Conservation (phyloP, 92 coral and sea anemone genomes). For the Siderastrea radians region DNA sequence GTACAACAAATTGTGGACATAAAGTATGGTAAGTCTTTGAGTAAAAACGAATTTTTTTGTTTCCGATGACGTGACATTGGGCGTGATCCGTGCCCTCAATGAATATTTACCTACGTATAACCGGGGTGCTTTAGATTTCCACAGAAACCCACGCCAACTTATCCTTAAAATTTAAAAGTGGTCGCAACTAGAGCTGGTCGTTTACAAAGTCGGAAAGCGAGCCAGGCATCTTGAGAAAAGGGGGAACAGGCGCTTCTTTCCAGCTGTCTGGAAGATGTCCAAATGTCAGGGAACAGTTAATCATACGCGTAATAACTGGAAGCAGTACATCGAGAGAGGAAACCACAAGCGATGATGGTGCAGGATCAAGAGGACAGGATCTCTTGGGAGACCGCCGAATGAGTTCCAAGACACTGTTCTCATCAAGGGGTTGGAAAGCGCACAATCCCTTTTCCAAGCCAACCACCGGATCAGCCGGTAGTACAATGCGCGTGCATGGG, state of each 20-base stretch:
- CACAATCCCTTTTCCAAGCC: background rate
- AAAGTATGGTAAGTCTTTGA: no score
- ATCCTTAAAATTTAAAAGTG: no score
- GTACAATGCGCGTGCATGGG: background rate
- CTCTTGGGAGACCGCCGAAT: conserved; percentile 25
- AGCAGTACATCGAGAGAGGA: conserved; percentile 28
- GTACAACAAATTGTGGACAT: no score
- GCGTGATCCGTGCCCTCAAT: no score
- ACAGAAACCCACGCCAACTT: no score
- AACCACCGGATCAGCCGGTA: no score
- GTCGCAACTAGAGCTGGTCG: background rate
- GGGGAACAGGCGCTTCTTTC: conserved; percentile 2
- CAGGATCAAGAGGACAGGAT: conserved; percentile 38
- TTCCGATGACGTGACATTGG: no score
- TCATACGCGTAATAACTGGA: conserved; percentile 8
- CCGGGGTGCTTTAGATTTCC: no score
- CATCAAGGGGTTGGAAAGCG: background rate
- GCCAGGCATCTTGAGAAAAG: conserved; percentile 12
- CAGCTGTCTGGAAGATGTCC: conserved; percentile 5
- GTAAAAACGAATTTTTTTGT: no score
- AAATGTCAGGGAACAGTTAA: background rate
- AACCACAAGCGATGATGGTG: conserved; percentile 37
- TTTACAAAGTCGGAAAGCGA: background rate
- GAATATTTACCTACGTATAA: no score
- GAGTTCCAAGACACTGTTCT: background rate